Conservation (phyloP, 1,140 invertebrate species). For the Limonius californicus region DNA sequence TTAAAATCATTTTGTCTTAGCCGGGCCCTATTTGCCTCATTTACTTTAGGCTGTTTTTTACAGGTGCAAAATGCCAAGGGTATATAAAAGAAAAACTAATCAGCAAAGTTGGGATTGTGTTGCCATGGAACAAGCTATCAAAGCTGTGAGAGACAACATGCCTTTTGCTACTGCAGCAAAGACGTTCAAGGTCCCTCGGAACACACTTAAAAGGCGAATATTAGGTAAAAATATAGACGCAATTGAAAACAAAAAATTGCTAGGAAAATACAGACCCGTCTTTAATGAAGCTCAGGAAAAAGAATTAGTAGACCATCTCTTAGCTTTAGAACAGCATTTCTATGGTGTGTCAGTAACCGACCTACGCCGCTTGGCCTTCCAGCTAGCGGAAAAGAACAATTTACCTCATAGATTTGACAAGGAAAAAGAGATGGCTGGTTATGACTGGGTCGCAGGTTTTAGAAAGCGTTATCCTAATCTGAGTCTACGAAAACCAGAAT, state of each 20-base stretch:
- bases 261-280: not conserved
- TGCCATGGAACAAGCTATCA: not conserved
- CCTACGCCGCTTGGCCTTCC: conserved; percentile 35
- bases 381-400: conserved; percentile 27
- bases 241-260: not conserved
- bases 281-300: conserved; percentile 10
- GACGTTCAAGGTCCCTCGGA: conserved; percentile 9
- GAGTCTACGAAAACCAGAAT: conserved; percentile 34
- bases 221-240: conserved; percentile 12
- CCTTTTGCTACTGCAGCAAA: conserved; percentile 16
- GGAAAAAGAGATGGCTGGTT: conserved; percentile 28
- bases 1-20: not conserved
- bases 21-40: not conserved
- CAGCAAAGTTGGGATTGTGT: not conserved
- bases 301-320: conserved; percentile 33
- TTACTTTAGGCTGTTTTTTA: not conserved
- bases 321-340: conserved; percentile 26
- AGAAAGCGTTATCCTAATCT: conserved; percentile 37
- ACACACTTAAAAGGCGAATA: conserved; percentile 10
- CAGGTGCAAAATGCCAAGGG: not conserved
- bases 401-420: conserved; percentile 28
- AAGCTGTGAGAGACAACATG: conserved; percentile 13
- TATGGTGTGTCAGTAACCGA: conserved; percentile 42
- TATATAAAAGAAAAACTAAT: not conserved
- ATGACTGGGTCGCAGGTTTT: conserved; percentile 21